Evolutionary conservation across 2,113 vertebrate species (phyloP), one percentile per base, ranked within the genome.

Genomic region (Sardina pilchardus): DNA sequence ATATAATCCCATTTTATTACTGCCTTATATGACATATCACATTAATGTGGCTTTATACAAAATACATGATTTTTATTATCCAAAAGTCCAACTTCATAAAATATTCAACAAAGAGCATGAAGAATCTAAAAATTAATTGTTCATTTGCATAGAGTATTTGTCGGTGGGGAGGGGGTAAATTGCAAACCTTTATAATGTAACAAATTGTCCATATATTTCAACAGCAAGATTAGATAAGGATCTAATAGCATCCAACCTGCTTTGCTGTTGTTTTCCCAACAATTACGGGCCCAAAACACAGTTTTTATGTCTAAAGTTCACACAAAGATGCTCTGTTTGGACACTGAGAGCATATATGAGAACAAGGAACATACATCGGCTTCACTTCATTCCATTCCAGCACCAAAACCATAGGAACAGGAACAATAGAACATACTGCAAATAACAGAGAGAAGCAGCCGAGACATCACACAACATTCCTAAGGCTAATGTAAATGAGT

Each of bases 401-500:
- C 34, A 17, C 30, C 34, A 75, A 10, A 75, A 26, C 16, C 0
- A 78, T 78, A 78, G 2, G 30, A 78, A 36, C 30, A 36, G 12
- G 34, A 78, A 36, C 6, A 10, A 30, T 10, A 30, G 71, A 1
- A 34, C 14, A 78, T 78, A 16, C 5, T 12, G 30, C 10, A 17
- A 75, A 75, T 5, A 75, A 75, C 71, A 78, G 30, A 34, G 53
- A 14, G 21, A 14, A 78, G 71, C 30, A 75, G 71, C 30, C 16
- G 12, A 26, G 6, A 63, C 63, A 8, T 71, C 26, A 71, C 14
- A 16, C 94, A 95, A 94, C 94, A 94, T 94, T 93, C 93, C 92
- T 90, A 88, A 89, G 82, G 88, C 87, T 91, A 93, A 94, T 93
- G 94, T 93, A 93, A 94, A 95, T 91, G 91, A 92, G 93, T 89